Evolutionary conservation across 2,797 vertebrate genomes (phyloP).

Genomic region (Muscicapa comitata): DNA sequence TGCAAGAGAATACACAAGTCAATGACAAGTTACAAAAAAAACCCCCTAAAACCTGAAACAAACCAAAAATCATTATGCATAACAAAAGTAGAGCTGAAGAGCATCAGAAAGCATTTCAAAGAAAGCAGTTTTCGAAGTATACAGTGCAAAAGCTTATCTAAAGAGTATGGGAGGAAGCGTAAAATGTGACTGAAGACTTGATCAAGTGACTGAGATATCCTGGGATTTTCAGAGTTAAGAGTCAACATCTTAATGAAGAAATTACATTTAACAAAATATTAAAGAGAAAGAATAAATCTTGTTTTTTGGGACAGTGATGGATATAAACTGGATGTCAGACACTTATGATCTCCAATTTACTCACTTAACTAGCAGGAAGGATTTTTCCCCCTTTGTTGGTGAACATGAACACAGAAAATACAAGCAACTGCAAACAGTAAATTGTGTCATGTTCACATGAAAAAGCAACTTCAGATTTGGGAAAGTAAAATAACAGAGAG

Average conservation of each 20-base stretch:
- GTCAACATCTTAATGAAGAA: neutral
- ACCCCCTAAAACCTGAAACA: neutral
- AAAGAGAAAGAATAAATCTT: neutral
- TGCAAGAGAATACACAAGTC: neutral
- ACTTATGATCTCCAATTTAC: neutral
- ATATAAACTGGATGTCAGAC: neutral
- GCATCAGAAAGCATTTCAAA: neutral
- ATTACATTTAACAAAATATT: neutral
- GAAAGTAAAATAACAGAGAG: neutral
- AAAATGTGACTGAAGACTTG: neutral
- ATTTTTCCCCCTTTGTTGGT: neutral
- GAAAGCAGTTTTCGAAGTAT: neutral
- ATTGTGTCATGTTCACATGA: accelerated
- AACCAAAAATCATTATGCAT: neutral
- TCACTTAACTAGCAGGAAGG: neutral
- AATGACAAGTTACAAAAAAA: neutral
- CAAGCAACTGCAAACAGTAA: neutral
- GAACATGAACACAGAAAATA: neutral
- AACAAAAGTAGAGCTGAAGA: neutral
- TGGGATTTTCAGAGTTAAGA: neutral
- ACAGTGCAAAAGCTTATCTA: neutral
- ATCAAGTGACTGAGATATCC: neutral
- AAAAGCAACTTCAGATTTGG: neutral
- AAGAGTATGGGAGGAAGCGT: neutral
- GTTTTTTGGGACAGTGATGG: neutral